These are phyloP conservation scores for Chloropsis cyanopogon DNA, from an alignment of 2,113 vertebrate species.

Conservation along the genomic window DNA sequence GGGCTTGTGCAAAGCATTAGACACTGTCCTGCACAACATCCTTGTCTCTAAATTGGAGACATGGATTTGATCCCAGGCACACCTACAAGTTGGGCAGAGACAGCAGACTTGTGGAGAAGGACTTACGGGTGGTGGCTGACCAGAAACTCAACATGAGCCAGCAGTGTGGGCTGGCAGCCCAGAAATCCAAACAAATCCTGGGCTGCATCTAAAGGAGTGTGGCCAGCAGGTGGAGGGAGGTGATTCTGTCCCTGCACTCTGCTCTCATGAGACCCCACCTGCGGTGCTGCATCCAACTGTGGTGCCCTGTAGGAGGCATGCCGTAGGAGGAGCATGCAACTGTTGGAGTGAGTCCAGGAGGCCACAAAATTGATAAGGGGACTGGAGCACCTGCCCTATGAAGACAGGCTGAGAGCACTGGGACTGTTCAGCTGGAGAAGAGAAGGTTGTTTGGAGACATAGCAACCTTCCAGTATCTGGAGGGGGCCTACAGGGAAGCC, in stretches of 20 bases:
- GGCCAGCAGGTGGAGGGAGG: neutral
- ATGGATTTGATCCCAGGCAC: neutral
- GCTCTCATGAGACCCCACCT: neutral
- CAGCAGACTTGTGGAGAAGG: neutral
- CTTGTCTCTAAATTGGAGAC: neutral
- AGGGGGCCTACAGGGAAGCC: neutral
- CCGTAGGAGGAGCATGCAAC: neutral
- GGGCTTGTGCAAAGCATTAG: neutral
- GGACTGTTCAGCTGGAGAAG: neutral
- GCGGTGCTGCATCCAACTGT: neutral
- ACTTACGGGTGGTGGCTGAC: neutral
- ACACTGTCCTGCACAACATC: rapidly evolving
- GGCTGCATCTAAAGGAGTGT: neutral
- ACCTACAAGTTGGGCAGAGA: neutral
- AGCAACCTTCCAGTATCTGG: neutral
- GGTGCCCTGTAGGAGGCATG: too few relatives aligned
- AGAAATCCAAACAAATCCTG: neutral
- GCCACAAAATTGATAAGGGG: neutral
- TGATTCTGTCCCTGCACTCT: neutral
- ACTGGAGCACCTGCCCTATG: rapidly evolving
- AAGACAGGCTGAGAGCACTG: neutral
- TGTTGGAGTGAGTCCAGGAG: neutral
- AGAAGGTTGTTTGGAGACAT: neutral
- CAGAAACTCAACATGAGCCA: neutral
- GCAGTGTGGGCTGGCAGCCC: neutral